Evolutionary conservation across 2,113 vertebrate genomes (phyloP).

Genomic region (Oncorhynchus masou): DNA sequence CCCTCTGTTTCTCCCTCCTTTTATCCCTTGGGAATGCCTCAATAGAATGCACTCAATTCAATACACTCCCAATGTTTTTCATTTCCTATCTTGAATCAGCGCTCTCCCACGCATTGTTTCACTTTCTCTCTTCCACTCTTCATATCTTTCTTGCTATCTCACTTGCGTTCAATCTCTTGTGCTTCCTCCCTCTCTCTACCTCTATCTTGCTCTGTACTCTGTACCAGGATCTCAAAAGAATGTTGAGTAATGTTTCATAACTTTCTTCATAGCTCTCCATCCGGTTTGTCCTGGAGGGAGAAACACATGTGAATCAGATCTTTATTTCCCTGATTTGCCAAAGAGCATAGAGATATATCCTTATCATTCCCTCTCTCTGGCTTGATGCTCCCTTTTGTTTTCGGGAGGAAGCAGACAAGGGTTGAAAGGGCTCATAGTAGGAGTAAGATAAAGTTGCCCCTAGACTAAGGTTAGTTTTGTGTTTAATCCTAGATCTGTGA

Average conservation of each 20-base stretch:
- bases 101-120: not conserved
- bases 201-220: conserved; percentile 4
- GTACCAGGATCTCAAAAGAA: too few species aligned
- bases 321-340: not conserved
- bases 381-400: not conserved
- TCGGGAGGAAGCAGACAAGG: not conserved
- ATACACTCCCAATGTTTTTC: conserved; percentile 43
- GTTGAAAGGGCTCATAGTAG: not conserved
- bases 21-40: conserved; percentile 26
- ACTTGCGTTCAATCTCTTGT: not conserved
- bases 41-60: conserved; percentile 40
- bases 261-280: not conserved
- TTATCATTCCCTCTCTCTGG: not conserved
- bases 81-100: conserved; percentile 32
- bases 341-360: not conserved
- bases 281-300: conserved; percentile 1
- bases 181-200: conserved; percentile 5
- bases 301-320: not conserved
- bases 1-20: conserved; percentile 5
- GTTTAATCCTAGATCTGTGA: too few species aligned
- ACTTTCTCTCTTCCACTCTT: conserved; percentile 11
- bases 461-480: too few species aligned
- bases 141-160: conserved; percentile 11
- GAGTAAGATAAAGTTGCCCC: not conserved
- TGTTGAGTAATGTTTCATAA: too few species aligned